phyloP scores from a whole-genome alignment of 2,797 vertebrate species.

The Phaenicophaeus curvirostris region DNA sequence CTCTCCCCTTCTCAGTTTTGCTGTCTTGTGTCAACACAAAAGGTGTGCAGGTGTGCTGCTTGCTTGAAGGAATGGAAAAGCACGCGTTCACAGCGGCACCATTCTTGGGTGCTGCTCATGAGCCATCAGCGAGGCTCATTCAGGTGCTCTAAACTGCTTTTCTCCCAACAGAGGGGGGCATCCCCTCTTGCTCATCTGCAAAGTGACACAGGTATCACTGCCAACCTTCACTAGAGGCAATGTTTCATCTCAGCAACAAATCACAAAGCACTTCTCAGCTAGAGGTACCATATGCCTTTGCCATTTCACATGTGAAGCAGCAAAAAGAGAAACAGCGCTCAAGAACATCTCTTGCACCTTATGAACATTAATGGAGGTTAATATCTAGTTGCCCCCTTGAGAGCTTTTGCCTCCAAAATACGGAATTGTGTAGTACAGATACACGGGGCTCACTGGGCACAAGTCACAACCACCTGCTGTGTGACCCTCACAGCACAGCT shows the following conservation, averaged over 20 bases:
- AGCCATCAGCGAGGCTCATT: neutral
- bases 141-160: neutral
- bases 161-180: no score
- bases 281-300: neutral
- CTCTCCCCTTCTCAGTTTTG: neutral
- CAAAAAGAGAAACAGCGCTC: neutral
- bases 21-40: neutral
- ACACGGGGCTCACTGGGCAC: fast-evolving
- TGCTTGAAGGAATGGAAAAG: neutral
- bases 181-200: neutral
- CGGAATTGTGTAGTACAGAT: fast-evolving
- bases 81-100: neutral
- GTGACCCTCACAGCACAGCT: neutral
- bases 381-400: fast-evolving
- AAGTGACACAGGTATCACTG: fast-evolving
- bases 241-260: neutral
- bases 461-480: neutral
- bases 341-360: neutral
- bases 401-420: neutral
- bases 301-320: neutral
- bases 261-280: neutral
- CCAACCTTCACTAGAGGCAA: neutral
- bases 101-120: neutral
- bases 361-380: fast-evolving
- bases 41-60: neutral